Evolutionary conservation across 2,113 vertebrate genomes (phyloP).

Genomic region (Thunnus thynnus): DNA sequence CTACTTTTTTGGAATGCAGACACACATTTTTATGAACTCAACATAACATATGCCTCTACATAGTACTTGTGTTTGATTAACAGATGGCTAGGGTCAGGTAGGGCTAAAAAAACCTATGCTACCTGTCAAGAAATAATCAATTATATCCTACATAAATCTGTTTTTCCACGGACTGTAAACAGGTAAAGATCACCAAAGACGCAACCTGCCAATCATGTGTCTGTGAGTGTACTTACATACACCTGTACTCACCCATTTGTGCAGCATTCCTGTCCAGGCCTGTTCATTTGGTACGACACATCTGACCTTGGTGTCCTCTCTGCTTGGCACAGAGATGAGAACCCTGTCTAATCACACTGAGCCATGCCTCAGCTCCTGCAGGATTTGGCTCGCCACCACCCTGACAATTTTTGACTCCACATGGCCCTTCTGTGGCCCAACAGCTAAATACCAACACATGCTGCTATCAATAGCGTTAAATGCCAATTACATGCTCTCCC

Average conservation of each 20-base stretch:
- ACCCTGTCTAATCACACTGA: conserved; percentile 72
- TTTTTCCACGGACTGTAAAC: background rate
- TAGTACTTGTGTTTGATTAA: conserved; percentile 54
- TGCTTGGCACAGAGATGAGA: conserved; percentile 68
- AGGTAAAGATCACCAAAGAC: conserved; percentile 3
- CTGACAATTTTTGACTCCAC: conserved; percentile 67
- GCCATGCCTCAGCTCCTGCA: conserved; percentile 70
- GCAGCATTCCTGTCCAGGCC: conserved; percentile 13
- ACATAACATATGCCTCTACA: conserved; percentile 54
- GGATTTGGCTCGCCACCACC: conserved; percentile 71
- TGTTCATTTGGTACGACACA: conserved; percentile 35
- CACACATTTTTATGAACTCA: conserved; percentile 54
- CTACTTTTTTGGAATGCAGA: conserved; percentile 43
- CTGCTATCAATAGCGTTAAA: conserved; percentile 76
- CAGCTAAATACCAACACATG: conserved; percentile 78
- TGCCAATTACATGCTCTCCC: conserved; percentile 76
- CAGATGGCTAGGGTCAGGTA: conserved; percentile 50
- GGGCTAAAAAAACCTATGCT: conserved; percentile 10
- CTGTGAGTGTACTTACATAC: conserved; percentile 20
- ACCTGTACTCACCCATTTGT: background rate
- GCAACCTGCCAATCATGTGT: background rate
- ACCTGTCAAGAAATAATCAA: conserved; percentile 45
- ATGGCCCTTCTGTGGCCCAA: conserved; percentile 64
- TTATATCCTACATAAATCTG: conserved; percentile 16
- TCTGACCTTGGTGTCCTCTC: conserved; percentile 74